Base-by-base conservation (phyloP, 1,140 invertebrate genomes). In the Drosophila ficusphila region DNA sequence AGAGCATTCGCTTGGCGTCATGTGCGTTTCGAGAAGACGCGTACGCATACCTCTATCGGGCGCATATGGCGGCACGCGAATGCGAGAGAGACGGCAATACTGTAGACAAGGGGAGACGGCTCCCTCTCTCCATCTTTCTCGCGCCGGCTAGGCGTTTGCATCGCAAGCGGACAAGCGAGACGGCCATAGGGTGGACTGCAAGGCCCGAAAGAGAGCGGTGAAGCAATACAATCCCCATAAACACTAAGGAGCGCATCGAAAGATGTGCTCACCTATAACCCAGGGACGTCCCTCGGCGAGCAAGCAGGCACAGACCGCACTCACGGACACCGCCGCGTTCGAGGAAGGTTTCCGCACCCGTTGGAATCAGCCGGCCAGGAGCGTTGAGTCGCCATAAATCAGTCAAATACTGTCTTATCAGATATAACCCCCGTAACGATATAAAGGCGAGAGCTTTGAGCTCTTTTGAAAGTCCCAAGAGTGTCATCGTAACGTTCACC, bases 31-130 rank as follows among this genome's bases (percentile, higher is more conserved):
- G 81, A 72, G 44, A 73, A 31, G 48, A 85, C 78, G 76, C 76
- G 76, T 60, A 68, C 51, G 57, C 81, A 86, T 86, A 86, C 81
- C 86, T 85, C 48, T 11, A 61, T 38, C 46, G 49, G 25, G 21
- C 41, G 48, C 34, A 39, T 33, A 54, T 47, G 81, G 65, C 34
- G 56, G 5, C 16, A 73, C 79, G 65, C 42, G 67, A 53, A 85
- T 73, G 79, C 76, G 76, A 85, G 57, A 5, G 76, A 73, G 61
- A 76, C 29, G 25, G 38, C 34, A 44, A 52, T 16, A 69, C 44
- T 38, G 34, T 27, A 31, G 41, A 8, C n/a, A 33, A 19, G 42
- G 51, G 42, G 56, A 39, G 68, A 33, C 68, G 56, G 54, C 78
- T 73, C 76, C 49, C 41, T 53, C 64, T 67, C 49, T 72, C 25